These are phyloP conservation scores for Campylorhamphus procurvoides DNA, from an alignment of 2,113 vertebrate species.

Conservation along the genomic window DNA sequence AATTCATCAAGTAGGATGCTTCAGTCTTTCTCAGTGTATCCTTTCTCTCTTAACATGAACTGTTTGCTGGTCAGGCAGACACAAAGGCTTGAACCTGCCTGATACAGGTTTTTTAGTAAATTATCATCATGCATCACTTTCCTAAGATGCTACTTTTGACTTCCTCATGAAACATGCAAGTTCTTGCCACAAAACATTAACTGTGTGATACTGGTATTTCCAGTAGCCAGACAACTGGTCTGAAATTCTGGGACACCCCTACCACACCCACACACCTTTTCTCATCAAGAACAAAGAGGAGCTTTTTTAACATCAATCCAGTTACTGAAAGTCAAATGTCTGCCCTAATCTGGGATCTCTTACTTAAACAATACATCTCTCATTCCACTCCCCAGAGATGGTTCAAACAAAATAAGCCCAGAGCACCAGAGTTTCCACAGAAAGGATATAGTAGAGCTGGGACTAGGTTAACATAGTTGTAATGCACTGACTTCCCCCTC, in stretches of 20 bases:
- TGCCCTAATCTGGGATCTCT: neutral
- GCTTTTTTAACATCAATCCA: neutral
- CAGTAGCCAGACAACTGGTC: neutral
- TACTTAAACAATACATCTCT: neutral
- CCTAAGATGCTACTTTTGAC: neutral
- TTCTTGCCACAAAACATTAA: neutral
- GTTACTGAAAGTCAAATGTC: neutral
- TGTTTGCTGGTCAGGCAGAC: neutral
- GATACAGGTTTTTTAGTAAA: neutral
- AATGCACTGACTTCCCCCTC: neutral
- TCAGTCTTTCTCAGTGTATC: neutral
- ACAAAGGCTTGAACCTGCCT: neutral
- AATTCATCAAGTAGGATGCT: neutral
- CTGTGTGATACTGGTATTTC: neutral
- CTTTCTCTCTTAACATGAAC: neutral
- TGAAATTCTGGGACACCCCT: neutral
- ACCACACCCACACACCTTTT: neutral
- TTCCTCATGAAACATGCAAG: neutral
- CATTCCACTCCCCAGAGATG: neutral
- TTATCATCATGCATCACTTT: neutral
- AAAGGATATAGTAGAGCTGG: neutral
- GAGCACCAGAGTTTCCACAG: neutral
- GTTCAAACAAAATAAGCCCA: neutral
- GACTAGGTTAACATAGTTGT: neutral
- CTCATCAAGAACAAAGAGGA: neutral